Conservation (phyloP, 1,140 invertebrate genomes). For the Panagrolaimus sp. region DNA sequence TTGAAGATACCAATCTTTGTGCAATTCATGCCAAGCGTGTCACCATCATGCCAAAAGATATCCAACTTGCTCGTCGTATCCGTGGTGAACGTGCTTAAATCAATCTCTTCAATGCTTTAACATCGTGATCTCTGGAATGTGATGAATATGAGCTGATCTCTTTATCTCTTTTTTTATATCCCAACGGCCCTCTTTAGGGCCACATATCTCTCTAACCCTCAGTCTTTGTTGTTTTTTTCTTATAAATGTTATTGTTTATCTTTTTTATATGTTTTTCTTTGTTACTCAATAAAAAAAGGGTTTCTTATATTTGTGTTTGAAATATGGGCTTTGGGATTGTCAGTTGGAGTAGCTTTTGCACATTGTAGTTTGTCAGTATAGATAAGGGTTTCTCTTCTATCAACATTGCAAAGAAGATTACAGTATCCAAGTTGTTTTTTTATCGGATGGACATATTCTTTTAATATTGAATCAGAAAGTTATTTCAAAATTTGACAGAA, state of each 20-base stretch:
- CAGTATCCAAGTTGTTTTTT: too few species aligned
- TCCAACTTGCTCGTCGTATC: constrained; percentile 66
- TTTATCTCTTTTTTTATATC: constrained; percentile 13
- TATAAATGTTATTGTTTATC: neutral
- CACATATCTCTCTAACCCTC: neutral
- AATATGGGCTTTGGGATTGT: neutral
- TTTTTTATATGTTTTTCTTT: neutral
- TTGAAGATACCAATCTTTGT: constrained; percentile 85
- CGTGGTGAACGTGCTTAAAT: constrained; percentile 14
- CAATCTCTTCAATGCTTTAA: too few species aligned
- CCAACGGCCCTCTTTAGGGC: constrained; percentile 15
- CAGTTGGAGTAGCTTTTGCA: too few species aligned
- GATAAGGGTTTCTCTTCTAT: too few species aligned
- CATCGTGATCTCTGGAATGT: neutral
- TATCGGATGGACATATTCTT: too few species aligned
- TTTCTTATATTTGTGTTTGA: neutral
- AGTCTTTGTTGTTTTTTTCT: neutral
- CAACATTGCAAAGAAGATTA: too few species aligned
- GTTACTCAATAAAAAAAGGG: neutral
- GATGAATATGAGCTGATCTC: neutral
- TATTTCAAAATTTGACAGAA: too few species aligned
- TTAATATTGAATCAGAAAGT: too few species aligned
- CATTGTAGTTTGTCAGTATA: too few species aligned
- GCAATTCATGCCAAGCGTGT: constrained; percentile 88
- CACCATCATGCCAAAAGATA: constrained; percentile 91